Conservation (phyloP, 1,140 invertebrate species). For the Leptopilina boulardi region DNA sequence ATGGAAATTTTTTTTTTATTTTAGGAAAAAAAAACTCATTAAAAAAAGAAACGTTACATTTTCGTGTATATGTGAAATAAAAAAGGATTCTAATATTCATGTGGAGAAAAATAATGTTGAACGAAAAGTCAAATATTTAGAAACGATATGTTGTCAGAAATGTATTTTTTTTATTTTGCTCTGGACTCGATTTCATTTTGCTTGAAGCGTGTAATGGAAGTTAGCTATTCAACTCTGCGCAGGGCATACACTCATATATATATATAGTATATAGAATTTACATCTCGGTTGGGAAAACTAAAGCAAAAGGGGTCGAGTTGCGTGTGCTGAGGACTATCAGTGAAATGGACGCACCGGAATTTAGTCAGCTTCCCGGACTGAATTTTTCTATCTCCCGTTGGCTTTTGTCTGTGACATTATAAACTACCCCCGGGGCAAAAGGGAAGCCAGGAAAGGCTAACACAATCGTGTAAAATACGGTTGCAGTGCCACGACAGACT, state of each 20-base stretch:
- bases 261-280: constrained; percentile 15
- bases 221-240: background rate
- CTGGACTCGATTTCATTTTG: constrained; percentile 10
- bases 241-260: too few species aligned
- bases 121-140: background rate
- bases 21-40: too few species aligned
- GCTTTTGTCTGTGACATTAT: constrained; percentile 58
- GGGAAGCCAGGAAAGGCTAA: constrained; percentile 56
- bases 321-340: constrained; percentile 21
- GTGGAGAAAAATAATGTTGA: too few species aligned
- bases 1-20: too few species aligned
- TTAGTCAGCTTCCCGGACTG: constrained; percentile 57
- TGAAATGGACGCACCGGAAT: constrained; percentile 57
- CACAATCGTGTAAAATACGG: constrained; percentile 60
- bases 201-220: constrained; percentile 7
- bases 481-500: constrained; percentile 52
- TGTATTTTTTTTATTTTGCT: background rate
- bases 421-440: constrained; percentile 51
- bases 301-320: constrained; percentile 20
- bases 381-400: constrained; percentile 56
- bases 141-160: background rate
- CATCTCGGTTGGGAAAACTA: constrained; percentile 16
- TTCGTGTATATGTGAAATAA: too few species aligned
- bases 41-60: too few species aligned
- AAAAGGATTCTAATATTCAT: too few species aligned